Evolutionary conservation across 30 jellyfish, hydroid and myxozoan species (phyloP).

Genomic region (Hydra vulgaris): DNA sequence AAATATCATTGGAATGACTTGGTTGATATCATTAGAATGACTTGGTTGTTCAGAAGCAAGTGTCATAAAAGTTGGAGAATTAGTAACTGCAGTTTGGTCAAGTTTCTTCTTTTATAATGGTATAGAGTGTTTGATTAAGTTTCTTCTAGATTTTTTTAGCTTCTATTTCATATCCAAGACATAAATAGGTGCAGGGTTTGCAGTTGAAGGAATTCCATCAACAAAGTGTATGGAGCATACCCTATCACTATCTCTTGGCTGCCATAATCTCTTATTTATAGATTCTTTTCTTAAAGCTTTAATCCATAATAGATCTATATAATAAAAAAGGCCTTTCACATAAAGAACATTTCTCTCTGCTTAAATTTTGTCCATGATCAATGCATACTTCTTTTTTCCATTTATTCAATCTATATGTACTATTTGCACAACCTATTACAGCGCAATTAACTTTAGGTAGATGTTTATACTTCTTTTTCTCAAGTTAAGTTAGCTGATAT

Average conservation of each 20-base stretch:
- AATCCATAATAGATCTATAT: not conserved
- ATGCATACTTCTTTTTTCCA: not conserved
- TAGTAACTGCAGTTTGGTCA: not conserved
- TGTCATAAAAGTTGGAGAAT: not conserved
- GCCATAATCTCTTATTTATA: not conserved
- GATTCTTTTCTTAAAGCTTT: not conserved
- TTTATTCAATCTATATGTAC: not conserved
- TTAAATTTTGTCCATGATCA: not conserved
- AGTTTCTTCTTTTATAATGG: not conserved
- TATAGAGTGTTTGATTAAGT: not conserved
- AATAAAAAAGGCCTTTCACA: not conserved
- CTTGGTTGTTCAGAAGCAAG: not conserved
- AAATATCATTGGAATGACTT: not conserved
- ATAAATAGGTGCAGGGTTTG: not conserved
- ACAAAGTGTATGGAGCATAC: not conserved
- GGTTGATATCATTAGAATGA: not conserved
- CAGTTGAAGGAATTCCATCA: not conserved
- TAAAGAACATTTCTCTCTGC: not conserved
- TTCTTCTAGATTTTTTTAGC: not conserved
- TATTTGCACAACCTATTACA: conserved; percentile 9
- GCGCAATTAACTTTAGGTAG: not conserved
- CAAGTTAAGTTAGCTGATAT: not conserved
- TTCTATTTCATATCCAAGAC: not conserved
- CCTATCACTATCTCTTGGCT: not conserved
- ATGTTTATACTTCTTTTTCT: not conserved